A percentile compares a stretch with the other conserved stretches of the same genome.
These are phyloP conservation scores for Troides oblongomaculatus DNA, from an alignment of 2,888 invertebrate species.

Conservation along the genomic window DNA sequence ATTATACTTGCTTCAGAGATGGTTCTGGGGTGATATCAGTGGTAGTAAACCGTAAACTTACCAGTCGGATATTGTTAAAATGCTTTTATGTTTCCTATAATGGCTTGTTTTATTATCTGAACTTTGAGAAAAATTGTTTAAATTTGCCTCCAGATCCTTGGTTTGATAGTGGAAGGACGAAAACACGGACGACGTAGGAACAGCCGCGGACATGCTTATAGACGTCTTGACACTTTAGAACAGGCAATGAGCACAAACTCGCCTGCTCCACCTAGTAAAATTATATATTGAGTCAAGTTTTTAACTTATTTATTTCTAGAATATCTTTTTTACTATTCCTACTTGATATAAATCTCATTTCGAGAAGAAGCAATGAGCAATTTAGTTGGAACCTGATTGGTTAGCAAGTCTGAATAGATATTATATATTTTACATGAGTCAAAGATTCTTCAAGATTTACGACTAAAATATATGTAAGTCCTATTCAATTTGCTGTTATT, in stretches of 20 bases:
- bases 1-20: too few species aligned
- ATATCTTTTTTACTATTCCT: not conserved
- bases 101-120: not conserved
- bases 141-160: conserved; percentile 58
- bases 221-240: conserved; percentile 69
- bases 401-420: not conserved
- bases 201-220: conserved; percentile 69
- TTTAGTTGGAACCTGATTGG: not conserved
- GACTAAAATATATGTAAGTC: not conserved
- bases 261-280: conserved; percentile 69
- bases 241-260: conserved; percentile 68
- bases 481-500: not conserved
- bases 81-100: too few species aligned
- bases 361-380: not conserved
- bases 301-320: not conserved
- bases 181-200: conserved; percentile 63
- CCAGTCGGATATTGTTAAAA: too few species aligned
- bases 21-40: too few species aligned
- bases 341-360: not conserved
- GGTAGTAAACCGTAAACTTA: too few species aligned
- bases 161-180: conserved; percentile 66
- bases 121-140: not conserved
- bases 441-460: not conserved
- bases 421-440: not conserved
- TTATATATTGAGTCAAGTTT: conserved; percentile 55